Base-by-base conservation (phyloP, 2,797 vertebrate genomes). In the Chromobotia macracanthus region DNA sequence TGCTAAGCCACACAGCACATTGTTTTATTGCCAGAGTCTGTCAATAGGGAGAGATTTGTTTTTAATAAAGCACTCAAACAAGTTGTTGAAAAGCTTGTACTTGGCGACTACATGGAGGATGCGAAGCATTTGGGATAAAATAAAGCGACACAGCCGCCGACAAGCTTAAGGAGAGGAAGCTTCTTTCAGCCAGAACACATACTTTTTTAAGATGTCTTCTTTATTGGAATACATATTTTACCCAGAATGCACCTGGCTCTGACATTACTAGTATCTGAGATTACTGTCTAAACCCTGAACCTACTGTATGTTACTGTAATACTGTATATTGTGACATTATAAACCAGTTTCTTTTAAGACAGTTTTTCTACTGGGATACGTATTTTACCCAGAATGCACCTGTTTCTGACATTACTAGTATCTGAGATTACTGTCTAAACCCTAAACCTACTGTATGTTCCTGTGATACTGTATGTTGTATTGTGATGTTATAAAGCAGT, bases 61-160 rank as follows among this genome's bases (percentile, higher is more conserved):
- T 85, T 83, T 83, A 84, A 84, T 84, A 86, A 80, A 83, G 72
- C 72, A 74, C n/a, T 77, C 75, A 84, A 86, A 87, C 80, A 85
- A 79, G 69, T 81, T 84, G 81, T 82, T 83, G 75, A 74, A 82
- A 81, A 84, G 21, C 19, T 67, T 48, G 74, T 82, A 63, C 72
- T 81, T 72, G 58, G 75, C 73, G 79, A 65, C 28, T 46, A 53
- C 55, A 72, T 53, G 66, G 44, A 69, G 65, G 53, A 61, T 10
- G n/a, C 18, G 44, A 70, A 60, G 69, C 15, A 19, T 16, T n/a
- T 35, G 16, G 18, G 2, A 11, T 31, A 61, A 77, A 69, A 50
- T 8, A 23, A 76, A 77, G 55, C 28, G 35, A 48, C 12, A 19
- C 9, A 50, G 66, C 41, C 15, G 50, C n/a, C 1, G 66, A 70